A percentile compares a stretch with the other conserved stretches of the same genome.
Evolutionary conservation across 2,888 invertebrate genomes (phyloP).

Genomic region (Marronus borbonicus): DNA sequence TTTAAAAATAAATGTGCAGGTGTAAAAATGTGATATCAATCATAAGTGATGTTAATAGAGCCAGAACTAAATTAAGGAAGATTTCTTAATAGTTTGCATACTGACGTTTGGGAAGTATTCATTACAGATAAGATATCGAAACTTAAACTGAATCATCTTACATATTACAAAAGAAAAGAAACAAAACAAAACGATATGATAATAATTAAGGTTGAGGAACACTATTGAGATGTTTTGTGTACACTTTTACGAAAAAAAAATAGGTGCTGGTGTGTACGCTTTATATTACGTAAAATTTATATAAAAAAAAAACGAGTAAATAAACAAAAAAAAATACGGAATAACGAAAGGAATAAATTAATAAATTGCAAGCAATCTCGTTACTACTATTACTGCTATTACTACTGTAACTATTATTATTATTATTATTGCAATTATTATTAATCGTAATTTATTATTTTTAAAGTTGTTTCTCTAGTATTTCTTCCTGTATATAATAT

Average conservation of each 20-base stretch:
- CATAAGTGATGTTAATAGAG: no score
- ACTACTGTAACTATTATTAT: not conserved
- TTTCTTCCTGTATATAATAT: slow-evolving; percentile 51
- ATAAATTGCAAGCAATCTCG: slow-evolving; percentile 36
- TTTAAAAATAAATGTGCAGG: no score
- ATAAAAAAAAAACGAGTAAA: not conserved
- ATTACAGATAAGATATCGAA: not conserved
- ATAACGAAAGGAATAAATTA: not conserved
- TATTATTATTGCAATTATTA: slow-evolving; percentile 3
- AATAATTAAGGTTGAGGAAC: slow-evolving; percentile 1
- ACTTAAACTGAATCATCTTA: not conserved
- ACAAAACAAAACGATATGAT: not conserved
- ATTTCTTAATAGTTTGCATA: no score
- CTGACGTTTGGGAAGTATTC: no score
- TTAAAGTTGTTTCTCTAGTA: slow-evolving; percentile 42
- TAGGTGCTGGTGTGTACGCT: slow-evolving; percentile 36
- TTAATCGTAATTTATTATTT: slow-evolving; percentile 50
- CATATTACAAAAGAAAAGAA: not conserved
- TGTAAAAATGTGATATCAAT: no score
- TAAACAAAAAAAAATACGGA: not conserved
- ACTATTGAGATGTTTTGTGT: slow-evolving; percentile 13
- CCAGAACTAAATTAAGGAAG: no score
- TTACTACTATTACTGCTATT: slow-evolving; percentile 3
- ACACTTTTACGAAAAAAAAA: slow-evolving; percentile 7
- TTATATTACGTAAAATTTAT: slow-evolving; percentile 15